Conservation (phyloP, 2,888 invertebrate species). For the Stenodera caucasica region DNA sequence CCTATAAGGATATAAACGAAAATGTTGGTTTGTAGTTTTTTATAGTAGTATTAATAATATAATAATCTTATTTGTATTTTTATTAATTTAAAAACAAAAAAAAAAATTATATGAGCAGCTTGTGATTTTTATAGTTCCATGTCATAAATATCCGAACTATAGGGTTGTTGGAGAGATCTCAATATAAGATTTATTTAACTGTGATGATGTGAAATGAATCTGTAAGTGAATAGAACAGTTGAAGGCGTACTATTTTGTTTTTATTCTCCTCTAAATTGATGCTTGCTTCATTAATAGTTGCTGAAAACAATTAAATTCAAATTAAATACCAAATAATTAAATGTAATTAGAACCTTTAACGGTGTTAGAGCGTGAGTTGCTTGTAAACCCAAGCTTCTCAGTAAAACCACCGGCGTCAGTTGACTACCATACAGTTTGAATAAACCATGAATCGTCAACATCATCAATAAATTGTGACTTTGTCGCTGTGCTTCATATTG, state of each 20-base stretch:
- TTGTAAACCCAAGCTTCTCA: constrained; percentile 81
- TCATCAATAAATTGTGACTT: constrained; percentile 84
- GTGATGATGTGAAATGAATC: constrained; percentile 21
- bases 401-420: constrained; percentile 73
- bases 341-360: constrained; percentile 64
- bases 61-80: constrained; percentile 9
- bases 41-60: constrained; percentile 17
- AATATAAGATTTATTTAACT: constrained; percentile 22
- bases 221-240: constrained; percentile 3
- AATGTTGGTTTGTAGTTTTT: constrained; percentile 23
- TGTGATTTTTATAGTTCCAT: constrained; percentile 19
- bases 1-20: constrained; percentile 12
- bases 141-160: constrained; percentile 13
- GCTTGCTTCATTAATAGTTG: not conserved
- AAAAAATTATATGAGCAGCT: not conserved
- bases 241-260: not conserved
- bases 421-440: constrained; percentile 80
- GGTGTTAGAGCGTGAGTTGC: constrained; percentile 74
- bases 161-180: constrained; percentile 25
- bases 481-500: constrained; percentile 86
- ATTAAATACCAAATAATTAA: not conserved
- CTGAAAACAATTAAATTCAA: not conserved
- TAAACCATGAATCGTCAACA: constrained; percentile 84
- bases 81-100: not conserved
- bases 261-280: not conserved